Base-by-base conservation (phyloP, 2,888 invertebrate species). In the Andrena flavipes region DNA sequence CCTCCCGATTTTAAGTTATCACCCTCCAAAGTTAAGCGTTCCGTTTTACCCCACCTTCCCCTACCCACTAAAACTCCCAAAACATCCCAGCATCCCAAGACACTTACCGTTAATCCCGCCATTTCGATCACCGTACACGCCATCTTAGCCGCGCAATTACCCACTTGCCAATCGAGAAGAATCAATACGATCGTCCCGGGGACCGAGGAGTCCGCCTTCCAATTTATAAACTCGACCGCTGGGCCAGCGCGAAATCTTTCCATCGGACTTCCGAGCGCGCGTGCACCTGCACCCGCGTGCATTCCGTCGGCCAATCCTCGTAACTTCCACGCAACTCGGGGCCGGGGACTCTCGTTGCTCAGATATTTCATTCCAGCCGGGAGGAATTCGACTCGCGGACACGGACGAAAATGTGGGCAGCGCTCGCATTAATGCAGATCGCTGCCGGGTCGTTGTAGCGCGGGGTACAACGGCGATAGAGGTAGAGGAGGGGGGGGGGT, bases 351-450 rank as follows among this genome's bases (percentile, higher is more conserved):
- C 30, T 30, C 56, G 48, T 42, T 51, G 76, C 56, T 8, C 26
- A 73, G 70, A 83, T 83, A 83, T 82, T 83, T 83, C 76, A 80
- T 80, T 29, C 75, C 30, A 51, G 51, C 68, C 42, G 20, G 70
- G 63, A 76, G 72, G 76, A 76, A 76, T 82, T 33, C 64, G 29
- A 23, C 56, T 49, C 42, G 20, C 54, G 81, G 68, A 78, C 78
- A 72, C 49, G 68, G 49, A 63, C 82, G 82, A 63, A 81, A 80
- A 67, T 67, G 69, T 48, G 70, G 70, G 84, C 87, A 79, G 56
- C 54, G 54, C 75, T 42, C 75, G 79, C 77, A 77, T 82, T 84
- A 84, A 87, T 85, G 87, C 85, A 81, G 87, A 87, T 87, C 82
- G 78, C 64, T 64, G 63, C 76, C 64, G 75, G 73, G 80, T 76